Percentiles rank a stretch among this genome's conserved stretches.
Evolutionary conservation across 2,888 invertebrate species (phyloP).

Genomic region (Idaea dimidiata): DNA sequence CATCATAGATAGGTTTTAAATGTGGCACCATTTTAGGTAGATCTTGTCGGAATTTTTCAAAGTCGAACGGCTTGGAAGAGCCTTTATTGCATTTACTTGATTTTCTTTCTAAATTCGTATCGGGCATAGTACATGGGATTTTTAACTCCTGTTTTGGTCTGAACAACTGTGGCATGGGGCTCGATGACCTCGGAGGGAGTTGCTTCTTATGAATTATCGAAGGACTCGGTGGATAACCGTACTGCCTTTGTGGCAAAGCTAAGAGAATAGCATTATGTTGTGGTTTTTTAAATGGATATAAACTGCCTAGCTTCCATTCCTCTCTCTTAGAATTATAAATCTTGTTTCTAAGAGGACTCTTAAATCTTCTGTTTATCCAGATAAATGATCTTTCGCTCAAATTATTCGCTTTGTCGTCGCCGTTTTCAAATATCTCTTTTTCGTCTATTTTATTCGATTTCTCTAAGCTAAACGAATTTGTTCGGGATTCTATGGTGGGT

Average conservation of each 20-base stretch:
- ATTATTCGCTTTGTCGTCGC: conserved; percentile 39
- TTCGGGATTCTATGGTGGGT: background rate
- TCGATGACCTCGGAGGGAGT: background rate
- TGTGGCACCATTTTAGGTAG: background rate
- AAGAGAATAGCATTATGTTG: background rate
- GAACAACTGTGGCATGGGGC: background rate
- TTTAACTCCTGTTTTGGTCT: background rate
- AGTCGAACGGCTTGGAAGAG: background rate
- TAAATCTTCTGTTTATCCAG: conserved; percentile 52
- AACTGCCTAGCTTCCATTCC: background rate
- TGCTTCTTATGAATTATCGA: background rate
- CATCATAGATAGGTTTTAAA: background rate
- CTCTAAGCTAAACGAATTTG: conserved; percentile 16
- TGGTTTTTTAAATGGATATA: background rate
- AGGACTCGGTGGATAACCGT: background rate
- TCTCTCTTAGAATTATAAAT: conserved; percentile 1
- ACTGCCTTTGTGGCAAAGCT: background rate
- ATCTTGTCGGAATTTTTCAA: background rate
- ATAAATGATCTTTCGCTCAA: conserved; percentile 58
- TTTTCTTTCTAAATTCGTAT: background rate
- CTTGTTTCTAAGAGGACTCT: conserved; percentile 23
- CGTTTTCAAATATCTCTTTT: conserved; percentile 45
- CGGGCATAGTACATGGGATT: background rate
- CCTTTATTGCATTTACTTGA: background rate
- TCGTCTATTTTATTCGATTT: conserved; percentile 29